phyloP scores from a whole-genome alignment of 2,888 invertebrate genomes.

The Dolomedes plantarius region DNA sequence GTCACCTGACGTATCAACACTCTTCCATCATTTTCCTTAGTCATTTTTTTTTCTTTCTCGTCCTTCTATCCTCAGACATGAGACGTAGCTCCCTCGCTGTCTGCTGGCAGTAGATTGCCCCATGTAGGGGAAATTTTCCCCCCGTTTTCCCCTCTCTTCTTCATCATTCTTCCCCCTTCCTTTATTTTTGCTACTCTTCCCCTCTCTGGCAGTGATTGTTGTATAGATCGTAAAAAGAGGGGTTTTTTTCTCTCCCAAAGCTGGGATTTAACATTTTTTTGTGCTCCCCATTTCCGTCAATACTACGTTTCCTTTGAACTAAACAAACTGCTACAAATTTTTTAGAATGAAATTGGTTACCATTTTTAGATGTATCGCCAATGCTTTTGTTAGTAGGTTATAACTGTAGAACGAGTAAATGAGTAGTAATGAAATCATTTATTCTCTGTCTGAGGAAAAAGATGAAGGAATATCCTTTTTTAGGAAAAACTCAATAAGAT shows the following conservation, averaged over 20 bases:
- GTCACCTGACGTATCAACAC: conserved; percentile 62
- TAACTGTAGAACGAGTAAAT: no score
- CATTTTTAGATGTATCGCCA: conserved; percentile 30
- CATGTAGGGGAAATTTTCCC: conserved; percentile 1
- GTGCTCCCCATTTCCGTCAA: neutral
- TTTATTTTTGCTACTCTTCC: conserved; percentile 47
- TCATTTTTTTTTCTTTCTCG: conserved; percentile 14
- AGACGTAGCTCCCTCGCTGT: neutral
- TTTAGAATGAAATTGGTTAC: conserved; percentile 6
- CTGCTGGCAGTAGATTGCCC: conserved; percentile 52
- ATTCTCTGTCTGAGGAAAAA: no score
- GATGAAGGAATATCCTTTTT: no score
- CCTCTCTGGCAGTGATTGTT: conserved; percentile 49
- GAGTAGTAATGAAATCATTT: no score
- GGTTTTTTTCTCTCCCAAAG: conserved; percentile 2
- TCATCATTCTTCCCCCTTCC: conserved; percentile 39
- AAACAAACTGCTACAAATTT: conserved; percentile 1
- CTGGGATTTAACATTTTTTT: conserved; percentile 16
- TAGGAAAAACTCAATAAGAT: no score
- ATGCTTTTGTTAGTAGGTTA: no score
- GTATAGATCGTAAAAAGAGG: conserved; percentile 35
- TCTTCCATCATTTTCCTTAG: conserved; percentile 43
- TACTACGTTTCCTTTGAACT: neutral
- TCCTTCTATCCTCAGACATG: conserved; percentile 5
- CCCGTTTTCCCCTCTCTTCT: neutral